phyloP scores from a whole-genome alignment of 2,888 invertebrate genomes.

The Hydrotaea diabolus region DNA sequence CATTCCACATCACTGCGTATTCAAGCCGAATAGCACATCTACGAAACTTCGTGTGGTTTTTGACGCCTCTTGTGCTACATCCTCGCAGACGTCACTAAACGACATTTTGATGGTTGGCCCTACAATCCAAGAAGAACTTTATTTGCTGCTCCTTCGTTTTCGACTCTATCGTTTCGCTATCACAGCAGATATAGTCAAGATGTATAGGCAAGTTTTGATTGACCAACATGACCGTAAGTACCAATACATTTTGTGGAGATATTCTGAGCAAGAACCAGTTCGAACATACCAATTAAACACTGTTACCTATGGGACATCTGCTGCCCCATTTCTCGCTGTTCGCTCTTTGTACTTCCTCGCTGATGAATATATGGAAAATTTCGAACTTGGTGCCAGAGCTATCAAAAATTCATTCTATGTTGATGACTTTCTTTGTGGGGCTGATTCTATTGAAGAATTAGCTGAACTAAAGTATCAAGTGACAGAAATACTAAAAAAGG shows the following conservation, averaged over 20 bases:
- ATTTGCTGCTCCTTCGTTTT: constrained; percentile 57
- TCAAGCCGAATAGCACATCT: constrained; percentile 53
- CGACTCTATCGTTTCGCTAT: constrained; percentile 51
- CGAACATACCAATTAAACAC: constrained; percentile 62
- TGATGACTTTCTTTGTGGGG: constrained; percentile 64
- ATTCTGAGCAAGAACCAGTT: constrained; percentile 38
- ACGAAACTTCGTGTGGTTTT: constrained; percentile 62
- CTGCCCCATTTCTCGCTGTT: constrained; percentile 60
- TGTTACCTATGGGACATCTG: constrained; percentile 58
- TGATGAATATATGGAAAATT: constrained; percentile 46
- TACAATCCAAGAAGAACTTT: constrained; percentile 57
- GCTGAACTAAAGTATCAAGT: constrained; percentile 35
- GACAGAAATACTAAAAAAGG: constrained; percentile 35
- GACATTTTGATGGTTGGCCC: constrained; percentile 64
- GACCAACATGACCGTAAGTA: constrained; percentile 50
- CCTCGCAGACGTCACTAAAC: constrained; percentile 59
- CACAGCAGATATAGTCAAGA: constrained; percentile 65
- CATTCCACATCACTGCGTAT: constrained; percentile 63
- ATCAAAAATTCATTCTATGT: constrained; percentile 53
- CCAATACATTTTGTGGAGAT: constrained; percentile 65
- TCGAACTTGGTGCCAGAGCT: constrained; percentile 43
- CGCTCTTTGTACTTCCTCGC: constrained; percentile 55
- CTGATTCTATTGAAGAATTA: constrained; percentile 47
- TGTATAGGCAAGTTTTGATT: constrained; percentile 64
- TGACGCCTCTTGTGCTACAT: constrained; percentile 56